These are phyloP conservation scores for Aegotheles bennettii DNA, from an alignment of 2,113 vertebrate genomes.

Conservation along the genomic window DNA sequence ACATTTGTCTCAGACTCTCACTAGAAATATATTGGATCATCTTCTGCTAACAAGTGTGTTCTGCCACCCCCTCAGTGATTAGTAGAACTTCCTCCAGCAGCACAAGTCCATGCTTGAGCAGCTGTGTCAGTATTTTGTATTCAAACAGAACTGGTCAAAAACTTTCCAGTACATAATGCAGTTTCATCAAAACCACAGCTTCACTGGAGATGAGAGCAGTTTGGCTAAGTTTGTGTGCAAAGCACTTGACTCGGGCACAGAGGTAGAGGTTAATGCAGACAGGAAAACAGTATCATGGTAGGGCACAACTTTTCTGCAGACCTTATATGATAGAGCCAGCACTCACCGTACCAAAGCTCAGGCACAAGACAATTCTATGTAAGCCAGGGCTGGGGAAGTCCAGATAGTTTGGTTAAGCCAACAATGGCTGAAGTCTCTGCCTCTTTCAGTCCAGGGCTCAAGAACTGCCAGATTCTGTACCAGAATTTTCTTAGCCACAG, in stretches of 20 bases:
- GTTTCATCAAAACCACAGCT: background rate
- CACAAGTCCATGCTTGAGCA: accelerated
- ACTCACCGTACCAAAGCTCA: background rate
- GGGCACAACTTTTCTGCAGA: background rate
- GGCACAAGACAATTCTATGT: accelerated
- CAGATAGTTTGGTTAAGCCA: background rate
- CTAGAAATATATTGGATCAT: background rate
- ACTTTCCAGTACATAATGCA: background rate
- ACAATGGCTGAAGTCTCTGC: background rate
- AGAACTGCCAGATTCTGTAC: background rate
- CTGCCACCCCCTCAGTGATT: background rate
- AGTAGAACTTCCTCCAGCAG: background rate
- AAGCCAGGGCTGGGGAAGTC: background rate
- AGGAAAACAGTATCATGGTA: accelerated
- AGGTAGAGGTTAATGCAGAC: background rate
- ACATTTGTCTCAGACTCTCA: background rate
- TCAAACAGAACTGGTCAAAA: background rate
- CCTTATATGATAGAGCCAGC: accelerated
- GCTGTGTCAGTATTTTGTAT: background rate
- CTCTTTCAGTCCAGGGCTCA: background rate
- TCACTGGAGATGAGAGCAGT: background rate
- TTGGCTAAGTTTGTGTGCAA: background rate
- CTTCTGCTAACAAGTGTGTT: background rate
- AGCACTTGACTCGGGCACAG: background rate
- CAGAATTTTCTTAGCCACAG: background rate